These are phyloP conservation scores for Ciconia nigra DNA, from an alignment of 2,797 vertebrate species.

Conservation along the genomic window DNA sequence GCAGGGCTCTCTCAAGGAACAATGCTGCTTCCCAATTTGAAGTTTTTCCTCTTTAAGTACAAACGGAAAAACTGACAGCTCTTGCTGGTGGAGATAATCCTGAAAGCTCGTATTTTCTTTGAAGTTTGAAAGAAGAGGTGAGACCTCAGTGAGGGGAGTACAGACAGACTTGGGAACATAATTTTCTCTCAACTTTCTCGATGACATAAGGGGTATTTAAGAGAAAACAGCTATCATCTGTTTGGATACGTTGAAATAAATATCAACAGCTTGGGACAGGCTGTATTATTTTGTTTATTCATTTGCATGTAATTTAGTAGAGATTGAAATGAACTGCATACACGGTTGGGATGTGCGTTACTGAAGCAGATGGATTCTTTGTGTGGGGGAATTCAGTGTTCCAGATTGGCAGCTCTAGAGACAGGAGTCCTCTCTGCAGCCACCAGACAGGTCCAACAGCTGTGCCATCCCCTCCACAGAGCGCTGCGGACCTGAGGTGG, in stretches of 20 bases:
- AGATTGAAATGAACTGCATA: not conserved
- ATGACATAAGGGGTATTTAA: not conserved
- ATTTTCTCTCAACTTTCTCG: not conserved
- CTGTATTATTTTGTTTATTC: not conserved
- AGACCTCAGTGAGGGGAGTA: not conserved
- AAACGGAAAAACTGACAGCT: not conserved
- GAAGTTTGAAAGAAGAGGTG: not conserved
- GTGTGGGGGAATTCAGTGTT: not conserved
- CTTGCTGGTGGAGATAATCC: not conserved
- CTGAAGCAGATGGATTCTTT: not conserved
- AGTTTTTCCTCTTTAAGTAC: not conserved
- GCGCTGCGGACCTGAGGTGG: not conserved
- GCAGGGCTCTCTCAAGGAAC: not conserved
- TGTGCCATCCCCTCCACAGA: not conserved
- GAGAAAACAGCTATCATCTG: not conserved
- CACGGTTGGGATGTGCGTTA: not conserved
- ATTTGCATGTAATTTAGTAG: not conserved
- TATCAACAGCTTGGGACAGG: not conserved
- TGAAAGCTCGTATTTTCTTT: not conserved
- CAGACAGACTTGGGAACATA: not conserved
- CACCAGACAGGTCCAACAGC: not conserved
- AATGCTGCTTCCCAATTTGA: accelerated
- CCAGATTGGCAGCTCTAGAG: not conserved
- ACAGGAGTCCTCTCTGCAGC: not conserved
- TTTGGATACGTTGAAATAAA: not conserved